Evolutionary conservation across 2,888 invertebrate species (phyloP), one percentile per base, ranked within the genome.

Genomic region (Hirtodrosophila histrioides): DNA sequence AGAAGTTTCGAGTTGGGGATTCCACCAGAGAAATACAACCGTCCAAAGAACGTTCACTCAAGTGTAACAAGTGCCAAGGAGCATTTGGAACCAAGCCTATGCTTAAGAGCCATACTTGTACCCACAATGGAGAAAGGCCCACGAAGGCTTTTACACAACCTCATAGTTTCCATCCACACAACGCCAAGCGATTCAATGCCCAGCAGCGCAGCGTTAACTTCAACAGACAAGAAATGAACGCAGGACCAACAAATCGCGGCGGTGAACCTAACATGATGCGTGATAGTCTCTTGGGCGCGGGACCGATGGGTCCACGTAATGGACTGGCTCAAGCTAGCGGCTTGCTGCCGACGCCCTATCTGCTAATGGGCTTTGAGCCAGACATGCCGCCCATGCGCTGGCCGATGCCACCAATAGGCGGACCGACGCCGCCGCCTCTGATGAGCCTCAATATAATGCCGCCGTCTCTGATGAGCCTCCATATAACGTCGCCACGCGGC

Each of bases 341-440:
- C 37, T 75, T 78, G n/a, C 74, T 83, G 9, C 78, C 89, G 82
- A 80, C 84, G 4, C 80, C 81, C 3, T 82, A 68, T 64, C 82
- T 84, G 37, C 78, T 86, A 24, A 77, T 84, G 57, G 79, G 78
- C 12, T 89, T 79, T 40, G 89, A 76, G 64, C 73, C 73, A 51
- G 80, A 68, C 46, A 90, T 90, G 80, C 87, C 89, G 46, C 89
- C 78, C 12, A 83, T 82, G 56, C 79, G 78, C 27, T 75, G 78
- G 24, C 80, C 82, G 41, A 78, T 83, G 74, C 87, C 89, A 33
- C 74, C 68, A 7, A 85, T 89, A 74, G 75, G 58, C 23, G 86
- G 76, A 5, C 89, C 86, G 9, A 82, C 77, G 17, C 80, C 77
- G n/a, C 81, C 76, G 17, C 78, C 78, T 0, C 90, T 89, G 48